Base-by-base conservation (phyloP, 2,797 vertebrate species). In the Artibeus jamaicensis region DNA sequence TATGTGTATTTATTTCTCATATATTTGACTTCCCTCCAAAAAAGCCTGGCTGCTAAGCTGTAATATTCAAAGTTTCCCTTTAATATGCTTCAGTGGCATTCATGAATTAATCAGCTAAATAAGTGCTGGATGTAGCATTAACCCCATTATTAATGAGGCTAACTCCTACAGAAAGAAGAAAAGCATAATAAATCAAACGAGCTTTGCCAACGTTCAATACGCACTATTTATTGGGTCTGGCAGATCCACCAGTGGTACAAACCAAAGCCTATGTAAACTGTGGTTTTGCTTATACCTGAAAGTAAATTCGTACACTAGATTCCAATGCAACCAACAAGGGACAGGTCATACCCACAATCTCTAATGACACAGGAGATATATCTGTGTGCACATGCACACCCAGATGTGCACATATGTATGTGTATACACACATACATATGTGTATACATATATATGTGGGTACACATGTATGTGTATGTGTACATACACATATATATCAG, bases 231-330 rank as follows among this genome's bases (percentile, higher is more conserved):
- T 62, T 79, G 46, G 12, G 76, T 96, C 96, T 95, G 24, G 76
- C 39, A 97, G 92, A 96, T 96, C 86, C n/a, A n/a, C 76, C 94
- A 92, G 86, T 93, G 48, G 71, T 81, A 96, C 44, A 96, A 57
- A 86, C 70, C 67, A 77, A 96, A 95, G 71, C 14, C 91, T 94
- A 73, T 96, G 94, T 96, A 94, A 95, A 97, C 86, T 76, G 92
- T 88, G 96, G 76, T 94, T 97, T 97, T 96, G 91, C 94, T 97
- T 97, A 76, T 48, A 97, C 97, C 96, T 97, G 96, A 97, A 97
- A 97, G 95, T 95, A 97, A 98, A 96, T 97, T 94, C 98, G 55
- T 96, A 90, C 97, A 87, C 79, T 98, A 97, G 98, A 98, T 98
- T 96, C 94, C 95, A 88, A 98, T 91, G 87, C 87, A 90, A 86